Percentiles rank a stretch among this genome's conserved stretches.
These are phyloP conservation scores for Thunnus maccoyii DNA, from an alignment of 2,113 vertebrate species.

Conservation along the genomic window DNA sequence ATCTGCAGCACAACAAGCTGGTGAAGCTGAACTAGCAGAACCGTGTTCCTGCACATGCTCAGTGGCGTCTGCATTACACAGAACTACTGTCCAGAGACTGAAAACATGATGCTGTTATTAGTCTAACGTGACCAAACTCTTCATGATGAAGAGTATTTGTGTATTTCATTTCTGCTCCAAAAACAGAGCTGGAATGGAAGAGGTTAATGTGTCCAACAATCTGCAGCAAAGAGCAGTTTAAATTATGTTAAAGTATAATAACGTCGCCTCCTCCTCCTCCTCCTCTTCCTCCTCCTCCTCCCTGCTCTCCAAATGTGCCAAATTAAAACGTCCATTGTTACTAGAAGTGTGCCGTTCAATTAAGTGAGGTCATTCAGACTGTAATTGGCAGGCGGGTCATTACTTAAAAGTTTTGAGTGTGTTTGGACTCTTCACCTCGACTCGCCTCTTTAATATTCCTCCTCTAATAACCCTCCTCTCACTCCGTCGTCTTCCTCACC, in stretches of 20 bases:
- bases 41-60: too few species aligned
- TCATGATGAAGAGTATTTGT: too few species aligned
- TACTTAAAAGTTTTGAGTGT: conserved; percentile 38
- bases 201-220: too few species aligned
- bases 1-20: too few species aligned
- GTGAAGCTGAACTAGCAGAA: too few species aligned
- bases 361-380: conserved; percentile 53
- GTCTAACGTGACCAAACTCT: too few species aligned
- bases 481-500: neutral
- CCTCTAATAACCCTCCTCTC: conserved; percentile 5
- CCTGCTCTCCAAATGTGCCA: conserved; percentile 9
- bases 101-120: too few species aligned
- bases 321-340: conserved; percentile 45
- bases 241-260: conserved; percentile 27
- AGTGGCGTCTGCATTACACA: too few species aligned
- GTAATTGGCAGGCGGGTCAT: conserved; percentile 42
- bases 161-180: too few species aligned
- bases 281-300: neutral
- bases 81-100: too few species aligned
- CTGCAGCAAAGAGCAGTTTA: too few species aligned
- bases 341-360: conserved; percentile 43
- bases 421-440: neutral
- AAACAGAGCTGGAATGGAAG: too few species aligned
- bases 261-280: neutral
- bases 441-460: conserved; percentile 17